These are phyloP conservation scores for Mactromeris polynyma DNA, from an alignment of 2,888 invertebrate genomes.

Conservation along the genomic window DNA sequence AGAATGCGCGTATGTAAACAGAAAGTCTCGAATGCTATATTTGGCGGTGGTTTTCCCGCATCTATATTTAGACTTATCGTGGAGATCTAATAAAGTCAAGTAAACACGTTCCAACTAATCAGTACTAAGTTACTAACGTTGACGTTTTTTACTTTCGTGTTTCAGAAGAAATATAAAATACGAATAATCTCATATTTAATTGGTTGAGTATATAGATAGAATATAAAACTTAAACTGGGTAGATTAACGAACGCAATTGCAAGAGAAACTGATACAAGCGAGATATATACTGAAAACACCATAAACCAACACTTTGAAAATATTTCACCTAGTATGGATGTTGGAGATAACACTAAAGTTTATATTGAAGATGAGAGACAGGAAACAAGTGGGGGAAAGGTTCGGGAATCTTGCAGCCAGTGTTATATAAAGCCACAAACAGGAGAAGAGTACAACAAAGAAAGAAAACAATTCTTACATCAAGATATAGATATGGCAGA, in stretches of 20 bases:
- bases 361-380: neutral
- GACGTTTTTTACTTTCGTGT: neutral
- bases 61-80: conserved; percentile 2
- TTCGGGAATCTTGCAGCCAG: neutral
- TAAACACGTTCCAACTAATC: neutral
- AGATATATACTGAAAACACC: neutral
- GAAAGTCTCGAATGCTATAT: neutral
- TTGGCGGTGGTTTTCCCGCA: neutral
- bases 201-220: neutral
- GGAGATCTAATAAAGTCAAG: neutral
- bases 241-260: neutral
- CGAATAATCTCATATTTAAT: neutral
- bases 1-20: too few species aligned
- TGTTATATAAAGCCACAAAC: neutral
- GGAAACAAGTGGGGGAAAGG: neutral
- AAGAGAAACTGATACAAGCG: neutral
- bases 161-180: neutral
- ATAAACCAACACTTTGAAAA: neutral
- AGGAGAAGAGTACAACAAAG: neutral
- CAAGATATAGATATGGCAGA: neutral
- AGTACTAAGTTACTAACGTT: neutral
- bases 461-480: neutral
- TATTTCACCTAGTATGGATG: neutral
- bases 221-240: neutral
- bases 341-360: neutral